Evolutionary conservation across 2,113 vertebrate genomes (phyloP), one percentile per base, ranked within the genome.

Genomic region (Forbesichthys papilliferus): DNA sequence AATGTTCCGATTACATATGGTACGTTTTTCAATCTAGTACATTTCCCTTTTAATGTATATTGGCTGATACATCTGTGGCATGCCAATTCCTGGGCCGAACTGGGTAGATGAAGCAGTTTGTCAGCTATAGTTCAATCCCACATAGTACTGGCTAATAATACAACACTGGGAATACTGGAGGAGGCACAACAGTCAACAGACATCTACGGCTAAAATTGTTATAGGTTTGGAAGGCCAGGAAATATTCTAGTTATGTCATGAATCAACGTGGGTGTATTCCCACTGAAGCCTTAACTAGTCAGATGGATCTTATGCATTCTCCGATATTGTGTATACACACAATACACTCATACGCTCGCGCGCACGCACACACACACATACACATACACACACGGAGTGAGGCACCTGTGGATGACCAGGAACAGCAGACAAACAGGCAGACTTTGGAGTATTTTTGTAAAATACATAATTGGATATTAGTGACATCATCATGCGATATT

Each of bases 401-500:
- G 90, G 90, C 92, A 92, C 91, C 82, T 85, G 87, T 91, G 87
- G 88, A 89, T 87, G 87, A 84, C 84, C 67, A 70, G 80, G 80
- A 80, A 86, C 83, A 81, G 75, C 81, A 81, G 87, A 87, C 89
- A 88, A 80, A 86, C 84, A 81, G 87, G 89, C 85, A 89, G 85
- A 90, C 90, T 91, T 91, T 88, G 86, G 86, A 90, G 87, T 89
- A 87, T 84, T 83, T 89, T 79, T 84, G 80, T 87, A 87, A 42
- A 92, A 86, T 89, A 91, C 75, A 75, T 85, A 87, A 88, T 80
- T 86, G 78, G 78, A 88, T 90, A 87, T 87, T 89, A 87, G 85
- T 91, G 85, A 88, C 90, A 89, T 90, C 89, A 93, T 91, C 91
- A 93, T 93, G 92, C 92, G 83, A 87, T 90, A 90, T 60, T 88